Evolutionary conservation across 2,888 invertebrate species (phyloP), one percentile per base, ranked within the genome.

Genomic region (Sabellastarte sp.): DNA sequence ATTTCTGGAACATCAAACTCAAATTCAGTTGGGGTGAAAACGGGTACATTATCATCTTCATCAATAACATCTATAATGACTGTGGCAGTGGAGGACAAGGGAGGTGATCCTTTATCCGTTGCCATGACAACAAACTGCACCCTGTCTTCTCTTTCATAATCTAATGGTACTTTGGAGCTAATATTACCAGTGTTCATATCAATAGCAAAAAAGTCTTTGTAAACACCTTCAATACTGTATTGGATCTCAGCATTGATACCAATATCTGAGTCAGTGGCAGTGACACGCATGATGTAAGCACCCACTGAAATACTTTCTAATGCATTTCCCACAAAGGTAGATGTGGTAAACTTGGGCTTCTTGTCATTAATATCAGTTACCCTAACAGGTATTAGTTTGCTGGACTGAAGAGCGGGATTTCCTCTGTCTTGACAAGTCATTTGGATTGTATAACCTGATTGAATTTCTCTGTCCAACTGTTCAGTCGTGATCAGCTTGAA

Each of bases 401-500:
- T 91, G 82, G 95, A 93, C 24, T 95, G 88, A 15, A 95, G 88
- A 81, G 91, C 93, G 0, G 95, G 95, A 61, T 73, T 71, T 3
- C 93, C 96, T 93, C 94, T 93, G 85, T 97, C 96, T 15, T 93
- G 92, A 1, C 95, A 95, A 32, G 95, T 87, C 33, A 96, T 88
- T 57, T 90, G 87, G 56, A 95, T 85, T 32, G 89, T 85, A 81
- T 93, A 95, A 75, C 90, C 89, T 31, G 90, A n/a, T 50, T 28
- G 24, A 2, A 29, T 24, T 61, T 67, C 67, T 10, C 67, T 28
- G 59, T 67, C 67, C 4, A 67, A 60, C 52, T 52, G 32, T 10
- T 31, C 50, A 2, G 26, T 51, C 5, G 59, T 67, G n/a, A 60
- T 32, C 28, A 67, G 62, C 32, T 60, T 59, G 58, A 33, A 67